phyloP scores from a whole-genome alignment of 2,888 invertebrate species.

The Athripsodes cinereus region DNA sequence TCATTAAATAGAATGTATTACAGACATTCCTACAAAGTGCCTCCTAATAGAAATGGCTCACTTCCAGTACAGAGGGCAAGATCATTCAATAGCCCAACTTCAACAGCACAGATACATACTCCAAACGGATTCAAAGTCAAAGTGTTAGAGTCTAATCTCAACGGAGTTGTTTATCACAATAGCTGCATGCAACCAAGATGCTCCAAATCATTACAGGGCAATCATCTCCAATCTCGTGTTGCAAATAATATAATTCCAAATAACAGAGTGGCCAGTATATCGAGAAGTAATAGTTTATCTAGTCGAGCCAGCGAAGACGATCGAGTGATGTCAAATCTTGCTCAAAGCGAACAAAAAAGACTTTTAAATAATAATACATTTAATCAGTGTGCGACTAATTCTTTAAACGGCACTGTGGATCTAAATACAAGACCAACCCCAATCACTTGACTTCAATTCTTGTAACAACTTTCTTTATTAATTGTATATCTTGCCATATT shows the following conservation, averaged over 20 bases:
- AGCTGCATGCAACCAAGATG: constrained; percentile 4
- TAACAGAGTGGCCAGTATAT: constrained; percentile 8
- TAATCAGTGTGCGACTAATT: not conserved
- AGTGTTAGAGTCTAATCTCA: constrained; percentile 11
- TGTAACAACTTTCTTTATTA: too few relatives aligned
- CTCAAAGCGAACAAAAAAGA: constrained; percentile 18
- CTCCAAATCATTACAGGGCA: constrained; percentile 6
- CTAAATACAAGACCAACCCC: too few relatives aligned
- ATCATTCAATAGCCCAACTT: constrained; percentile 4
- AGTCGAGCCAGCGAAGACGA: constrained; percentile 22
- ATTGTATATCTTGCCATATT: too few relatives aligned
- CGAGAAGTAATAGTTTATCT: constrained; percentile 11
- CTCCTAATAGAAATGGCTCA: constrained; percentile 3
- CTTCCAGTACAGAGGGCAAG: constrained; percentile 1
- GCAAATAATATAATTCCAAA: constrained; percentile 1
- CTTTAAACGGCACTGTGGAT: not conserved
- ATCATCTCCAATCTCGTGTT: not conserved
- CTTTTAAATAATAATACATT: constrained; percentile 16
- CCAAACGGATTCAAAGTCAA: constrained; percentile 18
- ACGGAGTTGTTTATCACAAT: constrained; percentile 13
- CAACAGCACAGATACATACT: constrained; percentile 8
- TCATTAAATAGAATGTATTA: constrained; percentile 14
- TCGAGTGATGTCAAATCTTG: constrained; percentile 13
- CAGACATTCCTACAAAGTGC: constrained; percentile 7
- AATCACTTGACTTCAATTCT: too few relatives aligned